A percentile compares a stretch with the other conserved stretches of the same genome.
Evolutionary conservation across 2,797 vertebrate species (phyloP).

Genomic region (Aplochiton taeniatus): DNA sequence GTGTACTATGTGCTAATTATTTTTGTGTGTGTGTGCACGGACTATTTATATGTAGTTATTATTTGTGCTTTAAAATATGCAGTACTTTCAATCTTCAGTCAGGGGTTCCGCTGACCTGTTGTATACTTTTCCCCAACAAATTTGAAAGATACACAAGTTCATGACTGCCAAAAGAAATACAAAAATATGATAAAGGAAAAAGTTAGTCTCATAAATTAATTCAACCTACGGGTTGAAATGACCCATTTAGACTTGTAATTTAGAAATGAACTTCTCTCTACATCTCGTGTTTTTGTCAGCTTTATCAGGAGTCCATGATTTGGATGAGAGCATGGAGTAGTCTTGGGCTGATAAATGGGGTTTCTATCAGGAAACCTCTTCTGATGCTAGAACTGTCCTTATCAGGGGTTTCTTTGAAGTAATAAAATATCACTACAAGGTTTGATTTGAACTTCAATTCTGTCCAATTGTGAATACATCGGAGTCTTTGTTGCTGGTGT

Average conservation of each 20-base stretch:
- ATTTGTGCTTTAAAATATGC: conserved; percentile 15
- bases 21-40: conserved; percentile 16
- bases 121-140: conserved; percentile 30
- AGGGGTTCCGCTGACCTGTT: conserved; percentile 2
- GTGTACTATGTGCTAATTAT: conserved; percentile 21
- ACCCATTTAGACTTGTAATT: conserved; percentile 76
- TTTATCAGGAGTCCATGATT: conserved; percentile 67
- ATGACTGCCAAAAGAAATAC: conserved; percentile 67
- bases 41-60: too few relatives aligned
- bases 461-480: conserved; percentile 48
- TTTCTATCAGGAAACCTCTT: conserved; percentile 55
- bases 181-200: conserved; percentile 49
- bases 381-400: conserved; percentile 66
- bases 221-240: conserved; percentile 74
- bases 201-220: conserved; percentile 69
- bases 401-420: conserved; percentile 73
- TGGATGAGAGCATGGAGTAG: conserved; percentile 64
- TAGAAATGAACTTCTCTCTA: conserved; percentile 68
- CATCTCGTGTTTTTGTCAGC: conserved; percentile 66
- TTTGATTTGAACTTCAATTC: conserved; percentile 52
- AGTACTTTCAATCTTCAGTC: not conserved
- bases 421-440: conserved; percentile 51
- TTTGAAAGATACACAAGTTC: conserved; percentile 30
- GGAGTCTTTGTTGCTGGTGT: conserved; percentile 32
- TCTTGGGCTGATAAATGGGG: conserved; percentile 64